Conservation (phyloP, 1,140 invertebrate genomes). For the Drosophila equinoxialis region DNA sequence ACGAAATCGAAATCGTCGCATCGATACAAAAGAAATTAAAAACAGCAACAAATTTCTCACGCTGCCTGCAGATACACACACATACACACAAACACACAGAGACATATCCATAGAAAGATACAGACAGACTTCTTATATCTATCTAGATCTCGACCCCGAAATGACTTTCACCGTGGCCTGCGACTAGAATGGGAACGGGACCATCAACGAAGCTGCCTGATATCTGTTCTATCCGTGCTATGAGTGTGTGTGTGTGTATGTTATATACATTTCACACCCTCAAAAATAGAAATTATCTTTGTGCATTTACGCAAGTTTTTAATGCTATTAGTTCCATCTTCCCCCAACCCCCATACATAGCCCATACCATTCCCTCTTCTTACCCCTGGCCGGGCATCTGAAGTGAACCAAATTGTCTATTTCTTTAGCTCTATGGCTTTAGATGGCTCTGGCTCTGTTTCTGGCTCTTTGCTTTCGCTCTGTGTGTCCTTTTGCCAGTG, state of each 20-base stretch:
- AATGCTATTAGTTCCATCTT: slow-evolving; percentile 82
- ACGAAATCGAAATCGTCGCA: slow-evolving; percentile 57
- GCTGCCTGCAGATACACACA: slow-evolving; percentile 42
- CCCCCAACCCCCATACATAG: slow-evolving; percentile 30
- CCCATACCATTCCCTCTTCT: slow-evolving; percentile 7
- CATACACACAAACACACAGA: neutral
- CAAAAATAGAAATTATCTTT: slow-evolving; percentile 80
- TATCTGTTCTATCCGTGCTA: slow-evolving; percentile 7
- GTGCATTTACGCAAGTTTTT: slow-evolving; percentile 81
- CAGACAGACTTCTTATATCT: slow-evolving; percentile 38
- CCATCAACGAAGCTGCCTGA: slow-evolving; percentile 2
- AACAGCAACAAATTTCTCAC: slow-evolving; percentile 76
- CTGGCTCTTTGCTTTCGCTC: slow-evolving; percentile 41
- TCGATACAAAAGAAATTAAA: slow-evolving; percentile 73
- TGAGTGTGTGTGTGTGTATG: slow-evolving; percentile 38
- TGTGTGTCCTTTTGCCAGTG: slow-evolving; percentile 44
- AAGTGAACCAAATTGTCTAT: slow-evolving; percentile 73
- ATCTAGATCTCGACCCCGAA: slow-evolving; percentile 63
- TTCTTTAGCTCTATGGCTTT: slow-evolving; percentile 23
- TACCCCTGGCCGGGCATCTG: slow-evolving; percentile 44
- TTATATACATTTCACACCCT: slow-evolving; percentile 76
- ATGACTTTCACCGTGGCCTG: slow-evolving; percentile 62
- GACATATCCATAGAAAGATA: slow-evolving; percentile 8
- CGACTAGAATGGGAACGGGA: slow-evolving; percentile 1
- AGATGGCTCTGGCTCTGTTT: slow-evolving; percentile 17